Evolutionary conservation across 2,797 vertebrate species (phyloP), one percentile per base, ranked within the genome.

Genomic region (Onychomys leucogaster): DNA sequence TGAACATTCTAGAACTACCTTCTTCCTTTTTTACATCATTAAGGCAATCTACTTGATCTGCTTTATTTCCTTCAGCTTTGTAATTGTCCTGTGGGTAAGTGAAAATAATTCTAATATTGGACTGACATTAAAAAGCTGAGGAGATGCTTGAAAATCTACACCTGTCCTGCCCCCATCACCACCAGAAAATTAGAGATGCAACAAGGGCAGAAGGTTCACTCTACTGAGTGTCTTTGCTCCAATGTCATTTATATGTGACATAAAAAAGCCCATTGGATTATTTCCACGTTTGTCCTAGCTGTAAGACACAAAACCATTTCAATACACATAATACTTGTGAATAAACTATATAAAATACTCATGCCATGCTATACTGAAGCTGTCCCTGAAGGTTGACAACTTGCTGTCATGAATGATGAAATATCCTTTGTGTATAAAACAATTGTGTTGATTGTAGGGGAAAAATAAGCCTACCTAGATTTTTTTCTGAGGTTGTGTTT

Each of bases 341-440:
- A 96, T 94, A 96, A 96, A 67, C 75, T 96, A 80, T 86, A 85
- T 71, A 82, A 93, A 93, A 91, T 94, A 89, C 67, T 93, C 43
- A 71, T 86, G 63, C 57, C 65, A 93, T 78, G 43, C 63, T 88
- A 92, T 43, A 82, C 32, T 11, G 37, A 93, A 90, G 37, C 76
- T 97, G 57, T 97, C 90, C 89, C 88, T 94, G 63, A 77, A 95
- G 96, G 87, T 97, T 97, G 96, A 96, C 90, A 97, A 94, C 61
- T 93, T 96, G 29, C 65, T 97, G 94, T 96, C 91, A 93, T 77
- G 34, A 95, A 83, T 97, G 90, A 97, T 96, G 76, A 95, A 96
- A 96, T 95, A 92, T 73, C 73, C 49, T 96, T 96, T 96, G 73
- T 93, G 37, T 95, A 88, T 95, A 96, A 97, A 34, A 52, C 84